Evolutionary conservation across 2,888 invertebrate species (phyloP), one percentile per base, ranked within the genome.

Genomic region (Tenodera sinensis): DNA sequence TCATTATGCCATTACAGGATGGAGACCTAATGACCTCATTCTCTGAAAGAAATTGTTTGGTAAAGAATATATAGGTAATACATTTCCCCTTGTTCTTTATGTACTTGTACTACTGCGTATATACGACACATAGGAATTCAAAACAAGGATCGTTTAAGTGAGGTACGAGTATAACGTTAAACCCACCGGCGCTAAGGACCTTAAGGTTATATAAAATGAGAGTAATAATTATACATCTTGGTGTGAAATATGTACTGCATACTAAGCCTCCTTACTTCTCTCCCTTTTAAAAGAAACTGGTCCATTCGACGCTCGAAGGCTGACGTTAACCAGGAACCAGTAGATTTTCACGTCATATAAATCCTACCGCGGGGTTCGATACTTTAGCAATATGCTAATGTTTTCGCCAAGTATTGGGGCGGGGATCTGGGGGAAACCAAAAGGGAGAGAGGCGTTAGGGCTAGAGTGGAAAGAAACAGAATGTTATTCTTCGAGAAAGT

Each of bases 341-440:
- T 89, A 87, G 90, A 90, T 90, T 90, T 90, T 87, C 90, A 90
- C 87, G 90, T 84, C 89, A 89, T 87, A 90, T 90, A 90, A 90
- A 90, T 90, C 89, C 89, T 87, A 85, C 86, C 87, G 83, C 84
- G 89, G 87, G 89, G 89, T 90, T 90, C 90, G 88, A 90, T 90
- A 90, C 89, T 90, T 90, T 90, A 90, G 88, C 90, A 90, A 90
- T 90, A 90, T 90, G 90, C 89, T 89, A 88, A 90, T 90, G 88
- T 90, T 86, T 85, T 86, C 30, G 28, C 86, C 20, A 42, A 28
- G 81, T 81, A n/a, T 81, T 28, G 81, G 86, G 71, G 81, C 20
- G 54, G 54, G 2, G 25, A 20, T 25, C 1, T 1, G 54, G 25
- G 6, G 20, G 15, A 20, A 15, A 20, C 14, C 15, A 54, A 4